Percentiles rank a stretch among this genome's conserved stretches.
These are phyloP conservation scores for Aphelocoma californica DNA, from an alignment of 2,797 vertebrate genomes.

Conservation along the genomic window DNA sequence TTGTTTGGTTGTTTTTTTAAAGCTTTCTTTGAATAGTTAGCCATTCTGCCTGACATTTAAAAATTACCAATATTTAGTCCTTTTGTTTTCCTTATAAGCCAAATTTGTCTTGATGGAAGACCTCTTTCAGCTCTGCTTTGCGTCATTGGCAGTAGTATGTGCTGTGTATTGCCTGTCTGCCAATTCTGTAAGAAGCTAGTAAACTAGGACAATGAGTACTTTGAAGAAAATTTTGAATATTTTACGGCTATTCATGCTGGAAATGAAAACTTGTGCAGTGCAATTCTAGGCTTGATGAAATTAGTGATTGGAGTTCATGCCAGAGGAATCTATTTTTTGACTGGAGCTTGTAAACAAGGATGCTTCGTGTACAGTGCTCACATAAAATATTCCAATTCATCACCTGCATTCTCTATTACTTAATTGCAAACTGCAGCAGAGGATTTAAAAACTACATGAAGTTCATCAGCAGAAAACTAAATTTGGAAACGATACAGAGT, in stretches of 20 bases:
- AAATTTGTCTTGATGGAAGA: not conserved
- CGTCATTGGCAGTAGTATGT: not conserved
- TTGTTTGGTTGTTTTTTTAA: not conserved
- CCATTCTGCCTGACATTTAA: not conserved
- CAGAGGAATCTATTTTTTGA: not conserved
- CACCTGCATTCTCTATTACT: not conserved
- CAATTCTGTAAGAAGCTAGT: not conserved
- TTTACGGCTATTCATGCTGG: not conserved
- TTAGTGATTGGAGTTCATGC: not conserved
- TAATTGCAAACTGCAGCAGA: slow-evolving; percentile 1
- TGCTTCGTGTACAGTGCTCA: not conserved
- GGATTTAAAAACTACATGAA: not conserved
- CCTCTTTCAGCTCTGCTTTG: not conserved
- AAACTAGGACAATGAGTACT: not conserved
- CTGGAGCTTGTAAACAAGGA: not conserved
- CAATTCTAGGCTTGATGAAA: not conserved
- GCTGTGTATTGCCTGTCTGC: not conserved
- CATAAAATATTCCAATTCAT: not conserved
- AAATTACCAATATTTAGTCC: not conserved
- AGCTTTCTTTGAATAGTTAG: not conserved
- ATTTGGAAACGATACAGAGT: not conserved
- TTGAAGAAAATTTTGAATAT: not conserved
- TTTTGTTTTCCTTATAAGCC: not conserved
- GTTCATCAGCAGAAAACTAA: not conserved
- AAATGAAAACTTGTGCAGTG: not conserved